Base-by-base conservation (phyloP, 2,888 invertebrate species). In the Scaptomyza tumidula region DNA sequence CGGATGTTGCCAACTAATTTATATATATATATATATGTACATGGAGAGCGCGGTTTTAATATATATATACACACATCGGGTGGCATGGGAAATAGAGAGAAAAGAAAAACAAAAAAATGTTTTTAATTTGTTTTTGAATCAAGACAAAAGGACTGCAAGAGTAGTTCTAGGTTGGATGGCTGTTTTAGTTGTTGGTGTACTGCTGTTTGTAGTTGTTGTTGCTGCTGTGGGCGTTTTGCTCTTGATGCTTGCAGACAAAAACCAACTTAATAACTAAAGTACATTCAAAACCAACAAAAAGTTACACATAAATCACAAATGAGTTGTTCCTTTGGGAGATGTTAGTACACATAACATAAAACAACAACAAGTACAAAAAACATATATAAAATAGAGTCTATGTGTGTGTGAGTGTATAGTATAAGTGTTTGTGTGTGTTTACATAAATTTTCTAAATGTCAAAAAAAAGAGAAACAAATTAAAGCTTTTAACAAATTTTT, bases 1-100 rank as follows among this genome's bases (percentile, higher is more conserved):
- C 94, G 94, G 86, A 94, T 93, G 89, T 94, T 93, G 88, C 93
- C 93, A 90, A 93, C 93, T 93, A 24, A 24, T 19, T 19, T 19
- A 19, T 81, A 31, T 49, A 24, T 31, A 45, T 44, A 67, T 58
- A 64, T 72, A 64, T 58, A 68, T 75, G 67, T 62, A 75, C 37
- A 67, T 44, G 37, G 39, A 43, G 24, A 24, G 19, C 19, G 19
- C 19, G 19, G 2, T 19, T 29, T 29, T 29, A 16, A 55, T 35
- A 27, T 44, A 55, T 43, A 68, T 57, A 31, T 52, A 54, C 43
- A 55, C 37, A 66, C 43, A 53, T 63, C 61, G 59, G 37, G 35
- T 45, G 44, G 65, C 44, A 33, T 41, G 24, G 43, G 14, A 11
- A 35, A 41, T 3, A 41, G 37, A 52, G 39, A 56, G 37, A 65